Evolutionary conservation across 2,888 invertebrate genomes (phyloP).

Genomic region (Drosophila paramelanica): DNA sequence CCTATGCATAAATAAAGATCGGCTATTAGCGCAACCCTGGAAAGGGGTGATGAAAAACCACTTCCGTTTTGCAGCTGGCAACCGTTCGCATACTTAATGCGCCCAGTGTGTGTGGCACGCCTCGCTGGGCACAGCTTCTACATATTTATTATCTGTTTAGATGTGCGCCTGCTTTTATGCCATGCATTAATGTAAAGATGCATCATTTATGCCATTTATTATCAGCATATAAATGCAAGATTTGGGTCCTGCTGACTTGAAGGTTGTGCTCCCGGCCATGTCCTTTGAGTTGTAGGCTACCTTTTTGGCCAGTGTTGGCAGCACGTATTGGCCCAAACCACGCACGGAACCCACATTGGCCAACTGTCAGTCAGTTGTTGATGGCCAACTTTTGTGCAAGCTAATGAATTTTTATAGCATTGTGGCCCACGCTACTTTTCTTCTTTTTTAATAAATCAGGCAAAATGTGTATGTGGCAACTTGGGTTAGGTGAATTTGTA

Average conservation of each 20-base stretch:
- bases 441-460: conserved; percentile 47
- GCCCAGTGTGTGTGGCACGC: conserved; percentile 59
- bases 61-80: conserved; percentile 24
- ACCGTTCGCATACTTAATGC: conserved; percentile 26
- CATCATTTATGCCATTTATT: conserved; percentile 81
- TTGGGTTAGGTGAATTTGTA: conserved; percentile 31
- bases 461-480: conserved; percentile 16
- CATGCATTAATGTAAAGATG: conserved; percentile 78
- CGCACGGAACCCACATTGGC: conserved; percentile 2
- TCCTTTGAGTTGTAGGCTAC: conserved; percentile 24
- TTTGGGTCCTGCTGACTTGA: conserved; percentile 60
- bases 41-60: conserved; percentile 10
- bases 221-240: conserved; percentile 76
- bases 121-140: conserved; percentile 49
- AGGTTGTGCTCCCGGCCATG: conserved; percentile 24
- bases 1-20: conserved; percentile 21
- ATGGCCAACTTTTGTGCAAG: conserved; percentile 60
- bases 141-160: conserved; percentile 66
- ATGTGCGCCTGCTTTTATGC: conserved; percentile 57
- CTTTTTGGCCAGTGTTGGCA: conserved; percentile 33
- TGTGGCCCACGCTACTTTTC: conserved; percentile 9
- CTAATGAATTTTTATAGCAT: conserved; percentile 78
- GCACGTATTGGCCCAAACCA: conserved; percentile 15
- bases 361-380: conserved; percentile 32
- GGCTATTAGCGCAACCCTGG: conserved; percentile 12